Conservation (phyloP, 2,888 invertebrate species). For the Flabesymbios commensalis region DNA sequence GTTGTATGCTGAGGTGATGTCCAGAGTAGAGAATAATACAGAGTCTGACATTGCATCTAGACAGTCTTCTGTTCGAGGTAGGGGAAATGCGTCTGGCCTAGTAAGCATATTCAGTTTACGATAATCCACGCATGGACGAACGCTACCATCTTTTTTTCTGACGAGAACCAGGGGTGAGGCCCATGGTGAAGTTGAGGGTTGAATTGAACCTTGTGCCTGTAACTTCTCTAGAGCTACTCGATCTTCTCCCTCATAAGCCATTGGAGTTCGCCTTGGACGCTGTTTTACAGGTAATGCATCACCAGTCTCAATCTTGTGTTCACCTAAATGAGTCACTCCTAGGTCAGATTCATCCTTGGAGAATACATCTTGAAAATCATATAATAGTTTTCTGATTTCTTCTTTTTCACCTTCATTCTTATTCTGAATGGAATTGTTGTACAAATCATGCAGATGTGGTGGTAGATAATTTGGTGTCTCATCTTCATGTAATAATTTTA, state of each 20-base stretch:
- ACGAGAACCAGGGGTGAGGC: constrained; percentile 20
- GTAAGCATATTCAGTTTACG: neutral
- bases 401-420: neutral
- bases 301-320: neutral
- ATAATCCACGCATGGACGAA: constrained; percentile 1
- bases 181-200: constrained; percentile 12
- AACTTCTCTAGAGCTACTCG: neutral
- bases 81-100: neutral
- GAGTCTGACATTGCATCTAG: neutral
- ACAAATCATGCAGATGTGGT: no score
- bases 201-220: neutral
- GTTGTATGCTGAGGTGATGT: neutral
- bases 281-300: neutral
- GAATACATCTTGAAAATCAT: neutral
- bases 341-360: neutral
- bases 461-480: no score
- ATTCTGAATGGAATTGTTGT: neutral
- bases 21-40: neutral
- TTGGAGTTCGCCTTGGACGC: neutral
- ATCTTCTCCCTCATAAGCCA: constrained; percentile 1
- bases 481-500: no score
- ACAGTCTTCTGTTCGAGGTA: neutral
- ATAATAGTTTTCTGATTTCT: neutral
- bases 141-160: constrained; percentile 21
- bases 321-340: neutral